A percentile compares a stretch with the other conserved stretches of the same genome.
Evolutionary conservation across 2,113 vertebrate species (phyloP).

Genomic region (Elephantulus edwardii): DNA sequence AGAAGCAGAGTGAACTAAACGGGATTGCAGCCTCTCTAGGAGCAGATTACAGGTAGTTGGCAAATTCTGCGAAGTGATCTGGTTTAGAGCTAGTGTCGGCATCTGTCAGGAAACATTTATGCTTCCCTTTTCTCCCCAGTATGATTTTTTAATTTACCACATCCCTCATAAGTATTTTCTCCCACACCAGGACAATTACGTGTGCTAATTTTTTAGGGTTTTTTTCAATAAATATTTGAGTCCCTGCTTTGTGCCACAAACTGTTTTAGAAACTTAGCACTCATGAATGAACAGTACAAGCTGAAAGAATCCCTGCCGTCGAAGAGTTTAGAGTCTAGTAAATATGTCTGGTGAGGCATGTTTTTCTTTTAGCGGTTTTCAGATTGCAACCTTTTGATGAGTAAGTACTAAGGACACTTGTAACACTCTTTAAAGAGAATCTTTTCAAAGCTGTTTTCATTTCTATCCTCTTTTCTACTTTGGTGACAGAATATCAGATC

Average conservation of each 20-base stretch:
- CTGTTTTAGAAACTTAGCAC: constrained; percentile 10
- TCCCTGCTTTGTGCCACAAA: constrained; percentile 8
- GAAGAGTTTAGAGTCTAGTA: background rate
- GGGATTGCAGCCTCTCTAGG: constrained; percentile 93
- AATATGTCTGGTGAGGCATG: background rate
- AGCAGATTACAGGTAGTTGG: constrained; percentile 93
- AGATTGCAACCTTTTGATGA: background rate
- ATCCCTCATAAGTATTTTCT: constrained; percentile 3
- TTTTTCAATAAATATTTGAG: background rate
- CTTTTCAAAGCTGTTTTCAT: background rate
- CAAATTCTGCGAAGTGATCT: background rate
- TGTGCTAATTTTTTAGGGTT: constrained; percentile 7
- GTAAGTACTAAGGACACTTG: background rate
- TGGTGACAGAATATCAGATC: background rate
- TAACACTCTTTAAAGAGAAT: background rate
- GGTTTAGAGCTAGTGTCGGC: background rate
- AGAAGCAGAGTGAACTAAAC: constrained; percentile 94
- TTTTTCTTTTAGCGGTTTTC: constrained; percentile 38
- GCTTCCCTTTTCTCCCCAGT: background rate
- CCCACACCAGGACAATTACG: background rate
- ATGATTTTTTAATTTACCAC: constrained; percentile 12
- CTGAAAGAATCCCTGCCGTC: background rate
- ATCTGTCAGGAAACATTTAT: background rate
- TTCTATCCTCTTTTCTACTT: constrained; percentile 5
- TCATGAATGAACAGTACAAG: background rate